These are phyloP conservation scores for Pelobates cultripes DNA, from an alignment of 2,797 vertebrate species.

Conservation along the genomic window DNA sequence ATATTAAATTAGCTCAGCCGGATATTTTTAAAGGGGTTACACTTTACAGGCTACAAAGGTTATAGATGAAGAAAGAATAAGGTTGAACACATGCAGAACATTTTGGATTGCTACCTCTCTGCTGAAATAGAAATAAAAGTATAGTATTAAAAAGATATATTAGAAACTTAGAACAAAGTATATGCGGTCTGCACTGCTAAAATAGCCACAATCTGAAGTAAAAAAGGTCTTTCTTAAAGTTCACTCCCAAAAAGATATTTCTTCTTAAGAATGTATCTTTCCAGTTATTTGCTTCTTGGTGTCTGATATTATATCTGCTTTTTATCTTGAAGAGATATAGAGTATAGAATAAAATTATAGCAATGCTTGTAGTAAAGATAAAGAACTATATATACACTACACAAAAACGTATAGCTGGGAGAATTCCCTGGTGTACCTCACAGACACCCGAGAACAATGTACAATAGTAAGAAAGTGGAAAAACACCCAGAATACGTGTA, in stretches of 20 bases:
- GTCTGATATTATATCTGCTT: too few relatives aligned
- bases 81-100: slow-evolving; percentile 17
- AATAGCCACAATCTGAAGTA: background rate
- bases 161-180: background rate
- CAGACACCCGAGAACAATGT: too few relatives aligned
- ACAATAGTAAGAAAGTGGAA: too few relatives aligned
- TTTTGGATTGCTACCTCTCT: slow-evolving; percentile 33
- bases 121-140: background rate
- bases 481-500: too few relatives aligned
- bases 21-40: slow-evolving; percentile 22
- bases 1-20: slow-evolving; percentile 23
- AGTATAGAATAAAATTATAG: too few relatives aligned
- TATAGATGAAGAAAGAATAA: slow-evolving; percentile 27
- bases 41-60: slow-evolving; percentile 29
- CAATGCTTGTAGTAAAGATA: too few relatives aligned
- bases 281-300: too few relatives aligned
- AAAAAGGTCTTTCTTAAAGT: background rate
- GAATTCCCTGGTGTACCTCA: too few relatives aligned
- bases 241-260: background rate
- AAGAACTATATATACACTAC: too few relatives aligned
- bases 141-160: background rate
- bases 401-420: too few relatives aligned
- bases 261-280: too few relatives aligned
- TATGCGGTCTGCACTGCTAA: background rate
- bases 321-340: too few relatives aligned